Percentiles rank a stretch among this genome's conserved stretches.
Evolutionary conservation across 2,888 invertebrate genomes (phyloP).

Genomic region (Heliconius ismenius): DNA sequence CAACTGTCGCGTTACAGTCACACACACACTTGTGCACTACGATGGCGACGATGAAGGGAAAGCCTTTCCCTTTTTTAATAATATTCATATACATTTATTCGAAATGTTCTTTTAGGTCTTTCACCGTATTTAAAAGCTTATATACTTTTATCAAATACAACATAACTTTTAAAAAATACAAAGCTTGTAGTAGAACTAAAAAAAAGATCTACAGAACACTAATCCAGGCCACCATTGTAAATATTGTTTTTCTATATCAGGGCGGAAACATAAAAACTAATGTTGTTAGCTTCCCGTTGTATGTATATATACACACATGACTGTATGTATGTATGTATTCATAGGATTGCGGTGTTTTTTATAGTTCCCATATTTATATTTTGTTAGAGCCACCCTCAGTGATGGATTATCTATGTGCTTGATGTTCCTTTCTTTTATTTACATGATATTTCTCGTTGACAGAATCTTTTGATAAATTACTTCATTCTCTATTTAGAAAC

Average conservation of each 20-base stretch:
- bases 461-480: too few species aligned
- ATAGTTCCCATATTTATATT: neutral
- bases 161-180: neutral
- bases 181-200: neutral
- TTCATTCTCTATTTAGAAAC: too few species aligned
- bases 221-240: neutral
- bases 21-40: too few species aligned
- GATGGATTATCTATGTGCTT: neutral
- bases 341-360: neutral
- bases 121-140: neutral
- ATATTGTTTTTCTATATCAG: constrained; percentile 5
- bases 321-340: neutral
- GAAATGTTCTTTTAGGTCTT: too few species aligned
- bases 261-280: constrained; percentile 21
- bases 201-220: neutral
- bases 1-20: too few species aligned
- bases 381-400: neutral
- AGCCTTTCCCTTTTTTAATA: too few species aligned
- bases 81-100: too few species aligned
- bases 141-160: neutral
- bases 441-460: too few species aligned
- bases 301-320: neutral
- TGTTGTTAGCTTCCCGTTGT: neutral
- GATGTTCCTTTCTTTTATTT: neutral
- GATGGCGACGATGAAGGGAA: too few species aligned